Conservation (phyloP, 2,113 vertebrate species). For the Coturnix japonica region DNA sequence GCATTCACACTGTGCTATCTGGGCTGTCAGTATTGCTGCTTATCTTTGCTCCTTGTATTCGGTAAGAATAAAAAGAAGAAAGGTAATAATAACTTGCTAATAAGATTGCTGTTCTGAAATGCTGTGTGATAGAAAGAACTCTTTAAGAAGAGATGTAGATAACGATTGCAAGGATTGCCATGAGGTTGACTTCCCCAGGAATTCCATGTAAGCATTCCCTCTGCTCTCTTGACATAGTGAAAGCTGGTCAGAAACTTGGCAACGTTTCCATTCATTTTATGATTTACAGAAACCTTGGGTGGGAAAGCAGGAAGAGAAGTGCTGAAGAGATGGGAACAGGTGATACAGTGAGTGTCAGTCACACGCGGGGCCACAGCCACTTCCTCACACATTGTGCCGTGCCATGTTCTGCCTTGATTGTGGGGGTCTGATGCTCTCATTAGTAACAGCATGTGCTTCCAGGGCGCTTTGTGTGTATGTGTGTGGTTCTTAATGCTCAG, state of each 20-base stretch:
- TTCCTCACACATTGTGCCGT: background rate
- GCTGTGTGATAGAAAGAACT: background rate
- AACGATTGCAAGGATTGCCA: conserved; percentile 13
- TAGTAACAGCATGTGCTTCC: background rate
- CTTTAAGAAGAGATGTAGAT: background rate
- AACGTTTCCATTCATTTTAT: background rate
- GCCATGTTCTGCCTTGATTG: accelerated
- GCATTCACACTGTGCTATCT: no score
- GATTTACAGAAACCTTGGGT: background rate
- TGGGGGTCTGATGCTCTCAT: accelerated
- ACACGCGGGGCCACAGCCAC: accelerated
- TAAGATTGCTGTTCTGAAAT: background rate
- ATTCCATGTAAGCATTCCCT: background rate
- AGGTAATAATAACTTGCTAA: background rate
- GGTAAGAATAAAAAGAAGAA: background rate
- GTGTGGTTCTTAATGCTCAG: background rate
- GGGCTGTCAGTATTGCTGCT: background rate
- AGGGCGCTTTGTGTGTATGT: background rate
- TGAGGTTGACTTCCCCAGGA: background rate
- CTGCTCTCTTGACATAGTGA: background rate
- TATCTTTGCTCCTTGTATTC: conserved; percentile 12
- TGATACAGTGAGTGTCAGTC: background rate
- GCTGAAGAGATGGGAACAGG: background rate
- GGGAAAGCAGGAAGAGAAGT: background rate
- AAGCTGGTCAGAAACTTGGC: background rate